Percentiles rank a stretch among this genome's conserved stretches.
phyloP scores from a whole-genome alignment of 2,888 invertebrate genomes.

The Ligdia adustata region DNA sequence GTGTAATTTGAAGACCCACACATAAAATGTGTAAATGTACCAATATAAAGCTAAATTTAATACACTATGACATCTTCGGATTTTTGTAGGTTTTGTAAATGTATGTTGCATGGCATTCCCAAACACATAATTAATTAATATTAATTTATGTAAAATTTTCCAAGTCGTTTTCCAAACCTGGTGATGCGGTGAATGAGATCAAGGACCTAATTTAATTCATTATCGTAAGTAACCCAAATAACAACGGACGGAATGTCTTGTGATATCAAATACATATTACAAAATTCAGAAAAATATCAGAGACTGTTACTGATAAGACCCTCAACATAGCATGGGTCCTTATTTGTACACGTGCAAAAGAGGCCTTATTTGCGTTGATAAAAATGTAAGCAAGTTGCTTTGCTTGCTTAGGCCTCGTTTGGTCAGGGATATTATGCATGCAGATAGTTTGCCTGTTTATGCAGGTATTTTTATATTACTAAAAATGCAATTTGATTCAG shows the following conservation, averaged over 20 bases:
- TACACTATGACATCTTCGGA: too few species aligned
- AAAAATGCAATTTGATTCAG: slow-evolving; percentile 2
- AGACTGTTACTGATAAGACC: slow-evolving; percentile 7
- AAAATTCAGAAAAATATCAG: slow-evolving; percentile 1
- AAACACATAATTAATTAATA: too few species aligned
- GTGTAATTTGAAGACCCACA: too few species aligned
- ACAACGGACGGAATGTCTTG: not conserved
- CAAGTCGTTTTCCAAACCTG: too few species aligned
- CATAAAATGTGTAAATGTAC: too few species aligned
- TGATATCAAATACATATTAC: not conserved
- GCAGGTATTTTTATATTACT: not conserved
- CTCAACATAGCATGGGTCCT: not conserved
- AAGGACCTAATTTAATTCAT: not conserved
- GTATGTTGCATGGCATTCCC: too few species aligned
- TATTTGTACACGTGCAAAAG: slow-evolving; percentile 37
- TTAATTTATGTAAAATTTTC: too few species aligned
- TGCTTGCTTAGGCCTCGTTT: not conserved
- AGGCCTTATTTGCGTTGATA: slow-evolving; percentile 45
- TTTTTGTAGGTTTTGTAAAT: too few species aligned
- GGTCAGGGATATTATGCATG: not conserved
- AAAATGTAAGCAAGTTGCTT: slow-evolving; percentile 20
- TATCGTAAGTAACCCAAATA: not conserved
- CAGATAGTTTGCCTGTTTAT: not conserved
- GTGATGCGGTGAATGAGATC: slow-evolving; percentile 1
- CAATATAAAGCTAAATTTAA: too few species aligned